Conservation (phyloP, 2,888 invertebrate species). For the Tenthredo notha region DNA sequence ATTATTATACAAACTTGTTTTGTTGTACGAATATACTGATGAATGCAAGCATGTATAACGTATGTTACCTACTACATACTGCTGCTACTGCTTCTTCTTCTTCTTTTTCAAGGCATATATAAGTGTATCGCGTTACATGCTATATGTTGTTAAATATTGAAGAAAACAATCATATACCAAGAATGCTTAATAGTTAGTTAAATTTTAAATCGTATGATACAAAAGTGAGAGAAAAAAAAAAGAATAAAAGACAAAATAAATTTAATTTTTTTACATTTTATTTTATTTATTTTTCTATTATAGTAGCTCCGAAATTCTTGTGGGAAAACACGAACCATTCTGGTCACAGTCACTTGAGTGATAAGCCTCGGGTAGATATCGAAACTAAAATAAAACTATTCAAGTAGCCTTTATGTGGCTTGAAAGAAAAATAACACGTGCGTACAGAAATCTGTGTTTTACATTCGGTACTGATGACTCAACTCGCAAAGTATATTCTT, state of each 20-base stretch:
- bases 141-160: neutral
- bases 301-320: neutral
- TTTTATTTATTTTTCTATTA: neutral
- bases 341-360: slow-evolving; percentile 14
- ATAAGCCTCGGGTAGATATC: neutral
- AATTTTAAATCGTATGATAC: neutral
- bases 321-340: neutral
- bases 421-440: neutral
- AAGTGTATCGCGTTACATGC: neutral
- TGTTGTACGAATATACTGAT: neutral
- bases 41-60: neutral
- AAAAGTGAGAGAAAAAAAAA: neutral
- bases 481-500: neutral
- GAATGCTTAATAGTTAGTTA: neutral
- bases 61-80: neutral
- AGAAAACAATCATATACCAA: neutral
- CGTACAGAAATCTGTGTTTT: neutral
- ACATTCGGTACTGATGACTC: neutral
- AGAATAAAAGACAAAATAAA: neutral
- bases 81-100: too few species aligned
- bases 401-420: neutral
- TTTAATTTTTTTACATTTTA: neutral
- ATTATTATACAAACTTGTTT: slow-evolving; percentile 1
- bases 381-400: slow-evolving; percentile 6
- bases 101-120: neutral